These are phyloP conservation scores for Rhabdophis nuchalis DNA, from an alignment of 2,797 vertebrate species.

Conservation along the genomic window DNA sequence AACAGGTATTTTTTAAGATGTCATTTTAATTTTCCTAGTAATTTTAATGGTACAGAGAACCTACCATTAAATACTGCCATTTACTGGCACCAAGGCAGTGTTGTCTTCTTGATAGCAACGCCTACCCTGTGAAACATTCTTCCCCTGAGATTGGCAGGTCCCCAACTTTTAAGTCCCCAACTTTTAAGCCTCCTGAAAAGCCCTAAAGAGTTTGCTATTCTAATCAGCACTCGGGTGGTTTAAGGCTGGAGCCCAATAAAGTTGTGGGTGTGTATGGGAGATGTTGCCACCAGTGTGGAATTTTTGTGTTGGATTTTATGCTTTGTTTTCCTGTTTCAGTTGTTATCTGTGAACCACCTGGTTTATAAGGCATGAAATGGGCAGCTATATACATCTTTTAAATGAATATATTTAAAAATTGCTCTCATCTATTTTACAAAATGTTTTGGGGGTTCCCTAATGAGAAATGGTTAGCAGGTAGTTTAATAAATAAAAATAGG, in stretches of 20 bases:
- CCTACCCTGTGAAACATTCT: neutral
- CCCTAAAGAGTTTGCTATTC: neutral
- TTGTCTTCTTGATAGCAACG: neutral
- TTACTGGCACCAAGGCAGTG: neutral
- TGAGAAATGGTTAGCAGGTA: neutral
- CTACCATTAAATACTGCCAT: neutral
- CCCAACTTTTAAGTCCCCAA: neutral
- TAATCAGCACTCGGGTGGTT: neutral
- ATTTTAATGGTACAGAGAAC: neutral
- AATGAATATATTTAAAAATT: neutral
- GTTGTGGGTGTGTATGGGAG: neutral
- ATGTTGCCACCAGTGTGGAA: neutral
- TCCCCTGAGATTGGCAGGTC: neutral
- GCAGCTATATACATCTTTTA: neutral
- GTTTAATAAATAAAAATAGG: neutral
- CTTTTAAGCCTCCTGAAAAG: neutral
- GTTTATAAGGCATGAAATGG: neutral
- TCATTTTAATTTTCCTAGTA: neutral
- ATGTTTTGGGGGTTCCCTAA: neutral
- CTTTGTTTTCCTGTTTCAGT: neutral
- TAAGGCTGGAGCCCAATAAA: neutral
- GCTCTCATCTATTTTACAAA: neutral
- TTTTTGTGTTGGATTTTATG: neutral
- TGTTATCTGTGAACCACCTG: neutral
- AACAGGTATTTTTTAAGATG: neutral